Base-by-base conservation (phyloP, 2,888 invertebrate species). In the Himalopsyche kuldschensis region DNA sequence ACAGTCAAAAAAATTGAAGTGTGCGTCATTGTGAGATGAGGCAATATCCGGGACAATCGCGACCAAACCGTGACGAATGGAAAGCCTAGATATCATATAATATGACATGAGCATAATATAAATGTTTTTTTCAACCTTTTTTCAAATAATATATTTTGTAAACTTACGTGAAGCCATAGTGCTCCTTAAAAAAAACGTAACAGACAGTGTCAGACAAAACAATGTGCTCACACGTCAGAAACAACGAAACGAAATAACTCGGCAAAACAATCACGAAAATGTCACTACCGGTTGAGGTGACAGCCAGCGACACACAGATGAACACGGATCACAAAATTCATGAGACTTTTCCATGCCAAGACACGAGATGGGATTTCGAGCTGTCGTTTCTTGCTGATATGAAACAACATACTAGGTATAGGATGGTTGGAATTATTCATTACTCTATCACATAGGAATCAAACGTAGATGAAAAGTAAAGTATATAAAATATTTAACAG, bases 251-350 rank as follows among this genome's bases (percentile, higher is more conserved):
- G 32, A 47, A 78, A 78, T 48, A 78, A 41, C 41, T 41, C 41
- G 41, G 41, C 41, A 41, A 41, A 41, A 78, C 46, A 78, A 78
- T 30, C 47, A 46, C 76, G 35, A 76, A 27, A 76, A 76, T n/a
- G 35, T 55, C 55, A 55, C 55, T 55, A 55, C 27, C 78, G 78
- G 76, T 55, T 82, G 82, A 78, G 78, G 69, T n/a, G 32, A 78
- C 78, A 75, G 69, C 78, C 78, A 41, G 78, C 69, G 78, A 82
- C 82, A 41, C 35, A 46, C 63, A 63, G 78, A 27, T 77, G 78
- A 35, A 48, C 63, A 78, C 75, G 79, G 75, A 79, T 82, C 82
- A 82, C 79, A 75, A 82, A 82, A 79, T 82, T 82, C 82, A 82
- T 82, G 82, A 82, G 82, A 27, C n/a, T 41, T 15, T 55, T 75